Evolutionary conservation across 2,113 vertebrate genomes (phyloP), one percentile per base, ranked within the genome.

Genomic region (Ia io): DNA sequence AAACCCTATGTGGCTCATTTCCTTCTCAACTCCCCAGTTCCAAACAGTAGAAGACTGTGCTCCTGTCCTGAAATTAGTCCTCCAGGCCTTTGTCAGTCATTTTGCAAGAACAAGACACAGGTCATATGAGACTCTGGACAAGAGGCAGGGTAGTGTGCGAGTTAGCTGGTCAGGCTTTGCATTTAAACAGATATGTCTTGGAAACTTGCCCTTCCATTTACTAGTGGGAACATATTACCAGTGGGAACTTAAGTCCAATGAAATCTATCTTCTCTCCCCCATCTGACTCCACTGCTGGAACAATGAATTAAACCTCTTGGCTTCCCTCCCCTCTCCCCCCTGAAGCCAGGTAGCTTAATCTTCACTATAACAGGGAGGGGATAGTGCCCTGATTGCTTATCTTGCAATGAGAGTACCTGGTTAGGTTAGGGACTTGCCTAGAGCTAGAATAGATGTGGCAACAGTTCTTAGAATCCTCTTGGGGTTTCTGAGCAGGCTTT

Each of bases 401-500:
- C 67, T 88, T 88, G 84, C 35, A 84, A 56, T 61, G 4, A 40
- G 17, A 63, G n/a, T 47, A 53, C 28, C 47, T 37, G 11, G 53
- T 85, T 90, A 94, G 44, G 37, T 42, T 90, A 74, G 22, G 37
- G 69, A 84, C 69, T 87, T 89, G 65, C 87, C 37, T 56, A 61
- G 42, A 91, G 82, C 63, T 86, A 73, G 63, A 80, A 85, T 79
- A 79, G 20, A 79, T 95, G 49, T 32, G 3, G 42, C n/a, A 93
- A 91, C 42, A 59, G 65, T 78, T 96, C 69, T 96, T 82, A 93
- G 86, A 93, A 96, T 94, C 78, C 91, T 88, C 82, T 61, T 65
- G 95, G 65, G 90, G 65, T 91, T 94, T 76, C 63, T 0, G 3
- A 82, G 42, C 59, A 49, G 79, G 93, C 90, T 91, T 86, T 96